Conservation (phyloP, 2,888 invertebrate genomes). For the Drosophila robusta region DNA sequence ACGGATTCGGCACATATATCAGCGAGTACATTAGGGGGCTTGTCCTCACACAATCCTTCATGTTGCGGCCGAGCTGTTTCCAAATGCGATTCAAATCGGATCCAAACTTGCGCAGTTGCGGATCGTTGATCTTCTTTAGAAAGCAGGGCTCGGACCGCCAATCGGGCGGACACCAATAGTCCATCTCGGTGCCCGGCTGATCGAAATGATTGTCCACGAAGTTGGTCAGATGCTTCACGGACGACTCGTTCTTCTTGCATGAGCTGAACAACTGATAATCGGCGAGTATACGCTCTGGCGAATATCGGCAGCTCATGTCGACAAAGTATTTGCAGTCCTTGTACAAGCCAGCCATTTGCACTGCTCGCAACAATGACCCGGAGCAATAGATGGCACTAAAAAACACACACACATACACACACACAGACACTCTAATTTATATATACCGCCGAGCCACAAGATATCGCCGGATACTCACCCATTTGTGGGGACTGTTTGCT, state of each 20-base stretch:
- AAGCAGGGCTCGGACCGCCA: constrained; percentile 80
- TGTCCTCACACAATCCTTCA: constrained; percentile 89
- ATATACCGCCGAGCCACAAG: background rate
- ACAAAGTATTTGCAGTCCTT: constrained; percentile 95
- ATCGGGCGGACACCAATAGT: constrained; percentile 47
- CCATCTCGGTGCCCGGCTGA: constrained; percentile 43
- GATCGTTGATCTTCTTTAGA: constrained; percentile 89
- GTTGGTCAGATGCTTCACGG: constrained; percentile 40
- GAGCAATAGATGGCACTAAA: constrained; percentile 92
- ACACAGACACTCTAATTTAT: too few relatives aligned
- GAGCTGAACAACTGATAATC: constrained; percentile 87
- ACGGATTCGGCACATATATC: constrained; percentile 93
- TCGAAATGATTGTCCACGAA: constrained; percentile 64
- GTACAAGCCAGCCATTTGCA: constrained; percentile 92
- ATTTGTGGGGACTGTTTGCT: constrained; percentile 40
- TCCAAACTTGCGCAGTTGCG: constrained; percentile 90
- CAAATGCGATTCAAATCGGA: constrained; percentile 89
- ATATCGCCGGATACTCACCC: constrained; percentile 29
- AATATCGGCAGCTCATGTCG: constrained; percentile 91
- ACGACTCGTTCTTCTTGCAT: constrained; percentile 58
- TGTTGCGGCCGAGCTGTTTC: constrained; percentile 91
- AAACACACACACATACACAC: background rate
- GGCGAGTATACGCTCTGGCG: constrained; percentile 88
- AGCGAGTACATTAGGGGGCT: constrained; percentile 92
- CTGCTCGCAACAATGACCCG: constrained; percentile 91